Conservation (phyloP, 2,888 invertebrate genomes). For the Drosophila gaucha region DNA sequence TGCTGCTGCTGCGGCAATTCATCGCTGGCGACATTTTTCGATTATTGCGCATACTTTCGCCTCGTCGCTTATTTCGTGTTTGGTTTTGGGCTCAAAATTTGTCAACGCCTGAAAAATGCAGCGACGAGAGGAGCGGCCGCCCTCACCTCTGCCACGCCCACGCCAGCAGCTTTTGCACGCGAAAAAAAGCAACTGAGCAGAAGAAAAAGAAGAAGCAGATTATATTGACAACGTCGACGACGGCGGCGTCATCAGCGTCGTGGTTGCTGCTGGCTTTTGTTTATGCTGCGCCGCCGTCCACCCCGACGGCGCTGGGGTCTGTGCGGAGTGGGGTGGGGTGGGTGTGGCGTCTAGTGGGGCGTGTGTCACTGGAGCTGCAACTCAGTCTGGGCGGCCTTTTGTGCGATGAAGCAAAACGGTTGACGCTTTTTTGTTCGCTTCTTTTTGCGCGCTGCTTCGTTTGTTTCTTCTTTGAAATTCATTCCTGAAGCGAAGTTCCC, state of each 20-base stretch:
- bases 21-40: conserved; percentile 69
- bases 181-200: conserved; percentile 8
- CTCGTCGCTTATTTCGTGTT: conserved; percentile 50
- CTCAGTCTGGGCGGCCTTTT: conserved; percentile 56
- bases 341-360: not conserved
- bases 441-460: conserved; percentile 47
- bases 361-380: conserved; percentile 29
- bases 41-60: conserved; percentile 75
- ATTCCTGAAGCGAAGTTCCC: not conserved
- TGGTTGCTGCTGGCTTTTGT: conserved; percentile 48
- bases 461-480: conserved; percentile 57
- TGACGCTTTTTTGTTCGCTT: conserved; percentile 36
- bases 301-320: not conserved
- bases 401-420: conserved; percentile 71
- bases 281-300: conserved; percentile 23
- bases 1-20: conserved; percentile 32
- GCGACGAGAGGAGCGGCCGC: conserved; percentile 22
- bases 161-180: conserved; percentile 11
- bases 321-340: not conserved
- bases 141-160: not conserved
- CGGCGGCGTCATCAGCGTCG: conserved; percentile 18
- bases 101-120: conserved; percentile 73
- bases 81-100: conserved; percentile 72
- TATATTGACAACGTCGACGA: conserved; percentile 61
- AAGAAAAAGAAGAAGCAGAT: conserved; percentile 37